phyloP scores from a whole-genome alignment of 2,113 vertebrate genomes.

The Micronisus gabar region DNA sequence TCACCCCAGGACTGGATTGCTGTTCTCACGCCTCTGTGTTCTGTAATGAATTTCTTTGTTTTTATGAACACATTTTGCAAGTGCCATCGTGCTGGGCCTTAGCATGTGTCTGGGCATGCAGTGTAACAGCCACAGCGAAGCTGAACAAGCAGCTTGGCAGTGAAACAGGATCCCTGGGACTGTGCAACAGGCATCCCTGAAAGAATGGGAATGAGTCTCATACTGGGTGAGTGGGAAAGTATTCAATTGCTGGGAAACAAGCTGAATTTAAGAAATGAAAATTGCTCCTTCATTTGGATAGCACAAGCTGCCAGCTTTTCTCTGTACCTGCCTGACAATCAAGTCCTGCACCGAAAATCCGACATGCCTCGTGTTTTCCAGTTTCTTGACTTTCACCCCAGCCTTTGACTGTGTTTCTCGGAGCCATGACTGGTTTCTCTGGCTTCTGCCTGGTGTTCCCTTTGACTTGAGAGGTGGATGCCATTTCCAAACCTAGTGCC shows the following conservation, averaged over 20 bases:
- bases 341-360: neutral
- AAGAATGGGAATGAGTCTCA: conserved; percentile 12
- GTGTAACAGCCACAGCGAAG: neutral
- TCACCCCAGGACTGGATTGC: neutral
- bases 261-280: conserved; percentile 46
- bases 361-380: neutral
- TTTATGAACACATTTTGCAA: neutral
- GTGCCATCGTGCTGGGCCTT: neutral
- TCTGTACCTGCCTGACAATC: neutral
- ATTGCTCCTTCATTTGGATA: neutral
- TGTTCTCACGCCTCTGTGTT: neutral
- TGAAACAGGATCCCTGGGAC: neutral
- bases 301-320: neutral
- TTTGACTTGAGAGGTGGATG: neutral
- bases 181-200: neutral
- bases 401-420: neutral
- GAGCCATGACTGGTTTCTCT: neutral
- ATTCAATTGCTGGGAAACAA: conserved; percentile 48
- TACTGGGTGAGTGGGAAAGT: neutral
- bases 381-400: neutral
- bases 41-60: neutral
- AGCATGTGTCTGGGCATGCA: neutral
- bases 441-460: neutral
- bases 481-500: neutral
- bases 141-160: conserved; percentile 34